Evolutionary conservation across 2,888 invertebrate species (phyloP).

Genomic region (Protophormia terraenovae): DNA sequence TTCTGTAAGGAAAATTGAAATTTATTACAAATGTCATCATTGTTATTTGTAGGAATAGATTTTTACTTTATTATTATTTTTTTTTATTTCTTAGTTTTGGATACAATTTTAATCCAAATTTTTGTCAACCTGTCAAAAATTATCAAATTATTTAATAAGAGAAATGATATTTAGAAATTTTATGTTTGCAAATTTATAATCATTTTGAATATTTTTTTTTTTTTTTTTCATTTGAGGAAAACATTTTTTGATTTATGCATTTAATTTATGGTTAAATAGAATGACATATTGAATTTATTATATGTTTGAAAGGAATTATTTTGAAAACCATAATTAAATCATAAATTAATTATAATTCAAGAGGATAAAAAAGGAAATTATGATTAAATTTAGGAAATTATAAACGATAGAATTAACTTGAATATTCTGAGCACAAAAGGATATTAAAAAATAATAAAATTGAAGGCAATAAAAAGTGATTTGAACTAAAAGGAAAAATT

Average conservation of each 20-base stretch:
- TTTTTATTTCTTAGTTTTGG: not conserved
- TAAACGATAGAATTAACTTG: too few relatives aligned
- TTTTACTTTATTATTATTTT: not conserved
- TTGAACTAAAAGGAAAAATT: too few relatives aligned
- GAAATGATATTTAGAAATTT: not conserved
- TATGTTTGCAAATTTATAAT: not conserved
- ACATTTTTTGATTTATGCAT: slow-evolving; percentile 24
- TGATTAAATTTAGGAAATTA: too few relatives aligned
- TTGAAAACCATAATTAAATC: not conserved
- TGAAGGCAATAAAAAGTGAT: too few relatives aligned
- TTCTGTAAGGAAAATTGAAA: not conserved
- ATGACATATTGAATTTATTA: not conserved
- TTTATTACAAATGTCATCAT: not conserved
- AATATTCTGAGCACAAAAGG: too few relatives aligned
- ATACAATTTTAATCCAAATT: not conserved
- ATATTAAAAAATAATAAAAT: too few relatives aligned
- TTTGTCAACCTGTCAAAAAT: slow-evolving; percentile 38
- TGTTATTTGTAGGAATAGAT: not conserved
- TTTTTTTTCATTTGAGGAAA: not conserved
- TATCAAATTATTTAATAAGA: slow-evolving; percentile 19
- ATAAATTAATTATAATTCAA: too few relatives aligned
- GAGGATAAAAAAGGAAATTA: too few relatives aligned
- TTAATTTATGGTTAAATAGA: not conserved
- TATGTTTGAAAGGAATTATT: not conserved
- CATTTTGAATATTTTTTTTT: too few relatives aligned